Evolutionary conservation across 1,140 invertebrate species (phyloP), one percentile per base, ranked within the genome.

Genomic region (Calephelis virginiensis): DNA sequence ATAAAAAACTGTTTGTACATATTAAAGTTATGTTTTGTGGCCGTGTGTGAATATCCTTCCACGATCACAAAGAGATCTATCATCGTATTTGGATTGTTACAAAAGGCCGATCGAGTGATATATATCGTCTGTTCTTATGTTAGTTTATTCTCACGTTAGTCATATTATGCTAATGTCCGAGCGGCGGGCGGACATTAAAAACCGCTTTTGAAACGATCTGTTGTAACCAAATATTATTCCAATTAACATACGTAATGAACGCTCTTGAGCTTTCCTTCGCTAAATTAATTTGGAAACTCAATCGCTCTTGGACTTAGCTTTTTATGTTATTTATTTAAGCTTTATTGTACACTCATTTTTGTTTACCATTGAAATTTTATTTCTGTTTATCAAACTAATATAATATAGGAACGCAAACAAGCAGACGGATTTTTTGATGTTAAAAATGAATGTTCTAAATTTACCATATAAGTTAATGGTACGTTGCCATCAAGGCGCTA

Each of bases 261-360:
- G 50, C 28, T 56, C 11, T 11, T 14, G 53, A 28, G 53, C 50
- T 69, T 56, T 56, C 11, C 7, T 56, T 38, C 6, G 53, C 53
- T 38, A 56, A 56, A 56, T 56, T 56, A 56, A 56, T 56, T 56
- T 56, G 7, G 37, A 56, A 56, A 38, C 53, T 10, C 53, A 37
- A 56, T 56, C 6, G 28, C 17, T 17, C 37, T 56, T 56, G 53
- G 12, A 56, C 12, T 12, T 86, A 86, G 88, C 82, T 68, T 45
- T 71, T 90, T 89, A 83, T 28, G 28, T 28, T 28, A 28, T 28
- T 28, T 28, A 28, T 28, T 28, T 28, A 28, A 28, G 28, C 28
- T 28, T 28, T 4, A 28, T 28, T 28, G 28, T 28, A 4, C 28
- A 28, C 28, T 28, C 2, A 28, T 4, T 28, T 28, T 28, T 28